A percentile compares a stretch with the other conserved stretches of the same genome.
Conservation (phyloP, 2,113 vertebrate species). For the Choloepus hoffmanni region DNA sequence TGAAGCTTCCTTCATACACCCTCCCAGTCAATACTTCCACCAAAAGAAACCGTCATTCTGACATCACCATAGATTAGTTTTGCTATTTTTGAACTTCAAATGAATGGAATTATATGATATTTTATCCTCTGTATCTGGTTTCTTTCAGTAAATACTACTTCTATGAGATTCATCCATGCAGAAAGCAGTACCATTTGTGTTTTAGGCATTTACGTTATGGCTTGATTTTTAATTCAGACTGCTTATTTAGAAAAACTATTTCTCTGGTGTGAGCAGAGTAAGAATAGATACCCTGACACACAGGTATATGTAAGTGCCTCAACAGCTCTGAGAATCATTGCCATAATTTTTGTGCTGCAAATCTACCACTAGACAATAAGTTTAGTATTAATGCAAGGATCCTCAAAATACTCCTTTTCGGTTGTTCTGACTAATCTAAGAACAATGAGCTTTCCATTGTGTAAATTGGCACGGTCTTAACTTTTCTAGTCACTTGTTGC, state of each 20-base stretch:
- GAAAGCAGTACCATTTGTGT: not conserved
- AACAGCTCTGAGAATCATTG: not conserved
- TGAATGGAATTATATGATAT: not conserved
- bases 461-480: constrained; percentile 67
- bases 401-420: constrained; percentile 31
- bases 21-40: rapidly evolving
- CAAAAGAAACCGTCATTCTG: not conserved
- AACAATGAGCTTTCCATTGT: not conserved
- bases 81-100: not conserved
- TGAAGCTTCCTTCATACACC: not conserved
- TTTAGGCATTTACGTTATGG: not conserved
- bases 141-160: not conserved
- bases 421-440: not conserved
- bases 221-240: constrained; percentile 21
- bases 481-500: constrained; percentile 55
- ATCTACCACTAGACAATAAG: not conserved
- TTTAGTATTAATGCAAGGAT: not conserved
- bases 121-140: not conserved
- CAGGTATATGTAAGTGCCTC: not conserved
- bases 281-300: not conserved
- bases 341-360: not conserved
- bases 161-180: not conserved
- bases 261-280: not conserved
- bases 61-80: not conserved
- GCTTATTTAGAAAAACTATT: not conserved